Base-by-base conservation (phyloP, 2,888 invertebrate genomes). In the Anthophora plumipes region DNA sequence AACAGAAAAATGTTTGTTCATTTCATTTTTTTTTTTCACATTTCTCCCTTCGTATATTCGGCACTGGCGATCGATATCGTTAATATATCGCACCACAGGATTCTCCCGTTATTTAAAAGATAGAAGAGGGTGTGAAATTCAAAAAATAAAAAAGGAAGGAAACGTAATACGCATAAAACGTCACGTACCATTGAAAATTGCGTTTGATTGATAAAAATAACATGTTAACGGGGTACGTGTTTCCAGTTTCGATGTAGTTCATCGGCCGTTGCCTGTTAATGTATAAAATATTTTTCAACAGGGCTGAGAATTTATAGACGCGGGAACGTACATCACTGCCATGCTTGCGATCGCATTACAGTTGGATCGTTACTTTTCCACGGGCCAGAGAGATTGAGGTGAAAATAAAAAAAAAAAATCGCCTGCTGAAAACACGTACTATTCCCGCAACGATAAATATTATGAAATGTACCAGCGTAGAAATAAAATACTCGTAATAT, bases 141-240 rank as follows among this genome's bases (percentile, higher is more conserved):
- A 55, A 31, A 31, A 17, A 54, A 31, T 4, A 4, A n/a, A 20
- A 20, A 41, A 50, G n/a, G 0, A 48, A n/a, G 54, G 22, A 54
- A 54, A 46, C n/a, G 25, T 17, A 8, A 8, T 41, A 22, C 25
- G 37, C 20, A 22, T 31, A 14, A 63, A 57, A 48, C 57, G 37
- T 54, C n/a, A 48, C 37, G 41, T 37, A n/a, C 31, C 57, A 8
- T 57, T 43, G 48, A 63, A 76, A 55, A 41, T 57, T 64, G 17
- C 17, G 55, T 63, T 43, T 46, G 55, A 78, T 78, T 78, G 55
- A 68, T 77, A 69, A 78, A 77, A 77, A 76, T 77, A 55, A 68
- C 57, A 20, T 4, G 31, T 31, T 31, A 31, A 4, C 31, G 2
- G 20, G 11, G 17, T 7, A 6, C 39, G 52, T 20, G 7, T 5